Evolutionary conservation across 2,888 invertebrate genomes (phyloP).

Genomic region (Papilio demoleus): DNA sequence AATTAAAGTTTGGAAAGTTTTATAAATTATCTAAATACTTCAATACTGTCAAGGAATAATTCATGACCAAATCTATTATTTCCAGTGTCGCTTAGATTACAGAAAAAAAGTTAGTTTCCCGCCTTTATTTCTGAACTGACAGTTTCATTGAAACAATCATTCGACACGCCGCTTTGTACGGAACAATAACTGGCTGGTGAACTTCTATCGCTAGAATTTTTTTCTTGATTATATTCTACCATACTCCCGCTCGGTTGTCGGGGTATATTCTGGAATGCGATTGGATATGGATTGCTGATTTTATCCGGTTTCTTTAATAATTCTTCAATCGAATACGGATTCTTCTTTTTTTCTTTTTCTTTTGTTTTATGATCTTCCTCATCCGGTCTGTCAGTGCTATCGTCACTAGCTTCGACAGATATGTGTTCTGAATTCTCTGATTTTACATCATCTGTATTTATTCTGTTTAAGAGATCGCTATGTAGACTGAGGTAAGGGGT

Average conservation of each 20-base stretch:
- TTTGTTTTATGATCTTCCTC: constrained; percentile 70
- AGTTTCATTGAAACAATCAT: constrained; percentile 72
- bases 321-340: constrained; percentile 95
- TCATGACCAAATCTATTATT: background rate
- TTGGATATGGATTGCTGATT: constrained; percentile 69
- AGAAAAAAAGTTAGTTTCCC: constrained; percentile 57
- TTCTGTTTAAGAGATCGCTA: constrained; percentile 68
- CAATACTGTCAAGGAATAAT: background rate
- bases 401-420: constrained; percentile 84
- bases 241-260: constrained; percentile 85
- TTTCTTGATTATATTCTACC: constrained; percentile 72
- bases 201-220: constrained; percentile 69
- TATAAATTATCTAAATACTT: constrained; percentile 5
- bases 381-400: constrained; percentile 83
- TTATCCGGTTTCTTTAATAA: constrained; percentile 91
- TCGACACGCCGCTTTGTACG: constrained; percentile 70
- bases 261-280: constrained; percentile 74
- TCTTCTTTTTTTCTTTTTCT: constrained; percentile 85
- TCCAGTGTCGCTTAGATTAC: background rate
- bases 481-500: constrained; percentile 71
- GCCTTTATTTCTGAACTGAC: constrained; percentile 72
- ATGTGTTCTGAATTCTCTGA: constrained; percentile 76
- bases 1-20: background rate
- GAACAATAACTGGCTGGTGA: constrained; percentile 78
- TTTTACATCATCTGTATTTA: constrained; percentile 72